Evolutionary conservation across 1,140 invertebrate species (phyloP).

Genomic region (Riptortus pedestris): DNA sequence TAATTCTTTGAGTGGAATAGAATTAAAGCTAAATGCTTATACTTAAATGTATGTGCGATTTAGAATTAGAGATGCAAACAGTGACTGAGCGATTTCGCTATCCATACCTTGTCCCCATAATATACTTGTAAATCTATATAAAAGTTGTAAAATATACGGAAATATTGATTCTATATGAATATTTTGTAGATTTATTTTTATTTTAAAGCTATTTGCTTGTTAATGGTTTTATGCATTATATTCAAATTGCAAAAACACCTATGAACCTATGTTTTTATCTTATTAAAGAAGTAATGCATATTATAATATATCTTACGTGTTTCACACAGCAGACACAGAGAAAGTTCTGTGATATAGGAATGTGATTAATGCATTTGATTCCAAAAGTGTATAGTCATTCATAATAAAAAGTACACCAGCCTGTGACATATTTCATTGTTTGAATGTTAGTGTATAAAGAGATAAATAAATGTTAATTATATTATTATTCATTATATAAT

Average conservation of each 20-base stretch:
- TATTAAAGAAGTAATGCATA: background rate
- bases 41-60: constrained; percentile 30
- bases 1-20: constrained; percentile 30
- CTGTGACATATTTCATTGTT: background rate
- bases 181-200: constrained; percentile 25
- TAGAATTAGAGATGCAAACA: constrained; percentile 23
- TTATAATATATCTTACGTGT: background rate
- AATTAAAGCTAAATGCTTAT: constrained; percentile 24
- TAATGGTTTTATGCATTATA: constrained; percentile 19
- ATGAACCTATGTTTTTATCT: constrained; percentile 6
- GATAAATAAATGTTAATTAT: background rate
- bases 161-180: constrained; percentile 26
- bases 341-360: constrained; percentile 2
- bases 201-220: constrained; percentile 25
- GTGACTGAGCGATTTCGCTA: constrained; percentile 18
- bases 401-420: background rate
- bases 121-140: constrained; percentile 22
- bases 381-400: background rate
- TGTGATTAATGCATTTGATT: background rate
- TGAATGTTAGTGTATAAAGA: background rate
- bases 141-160: constrained; percentile 22
- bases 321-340: background rate
- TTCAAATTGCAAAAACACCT: constrained; percentile 8
- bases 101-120: constrained; percentile 15
- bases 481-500: constrained; percentile 12